phyloP scores from a whole-genome alignment of 2,888 invertebrate genomes.

The Gymnocheta viridis region DNA sequence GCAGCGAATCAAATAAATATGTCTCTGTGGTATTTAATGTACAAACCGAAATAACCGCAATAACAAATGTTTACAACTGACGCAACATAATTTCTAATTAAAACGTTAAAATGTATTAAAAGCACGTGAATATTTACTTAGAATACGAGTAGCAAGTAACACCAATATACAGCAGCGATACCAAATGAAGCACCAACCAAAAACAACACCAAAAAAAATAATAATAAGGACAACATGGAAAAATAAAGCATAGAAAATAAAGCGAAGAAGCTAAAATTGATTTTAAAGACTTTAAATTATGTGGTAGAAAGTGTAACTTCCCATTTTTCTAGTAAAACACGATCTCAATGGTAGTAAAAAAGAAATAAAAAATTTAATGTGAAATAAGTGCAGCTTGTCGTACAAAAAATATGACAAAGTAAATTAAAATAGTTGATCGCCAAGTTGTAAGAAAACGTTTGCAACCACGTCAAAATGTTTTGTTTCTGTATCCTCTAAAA shows the following conservation, averaged over 20 bases:
- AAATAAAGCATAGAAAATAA: not conserved
- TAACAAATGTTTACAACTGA: conserved; percentile 70
- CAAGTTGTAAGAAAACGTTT: no score
- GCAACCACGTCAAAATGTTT: no score
- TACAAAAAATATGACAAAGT: no score
- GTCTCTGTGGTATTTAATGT: conserved; percentile 70
- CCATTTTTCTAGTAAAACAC: no score
- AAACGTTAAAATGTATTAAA: conserved; percentile 69
- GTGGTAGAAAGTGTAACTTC: no score
- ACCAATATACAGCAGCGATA: conserved; percentile 3
- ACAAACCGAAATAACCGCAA: conserved; percentile 70
- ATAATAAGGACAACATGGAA: conserved; percentile 10
- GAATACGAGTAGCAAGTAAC: not conserved
- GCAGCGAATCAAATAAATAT: conserved; percentile 70
- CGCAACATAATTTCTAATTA: conserved; percentile 70
- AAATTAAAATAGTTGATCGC: no score
- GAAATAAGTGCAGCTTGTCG: no score
- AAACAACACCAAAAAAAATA: conserved; percentile 12
- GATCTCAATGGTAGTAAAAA: no score
- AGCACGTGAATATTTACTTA: conserved; percentile 48
- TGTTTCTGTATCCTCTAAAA: no score
- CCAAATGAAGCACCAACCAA: conserved; percentile 18
- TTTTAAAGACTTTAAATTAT: no score
- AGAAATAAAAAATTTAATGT: no score
- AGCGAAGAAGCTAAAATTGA: no score